A percentile compares a stretch with the other conserved stretches of the same genome.
phyloP scores from a whole-genome alignment of 2,113 vertebrate species.

The Mola mola region DNA sequence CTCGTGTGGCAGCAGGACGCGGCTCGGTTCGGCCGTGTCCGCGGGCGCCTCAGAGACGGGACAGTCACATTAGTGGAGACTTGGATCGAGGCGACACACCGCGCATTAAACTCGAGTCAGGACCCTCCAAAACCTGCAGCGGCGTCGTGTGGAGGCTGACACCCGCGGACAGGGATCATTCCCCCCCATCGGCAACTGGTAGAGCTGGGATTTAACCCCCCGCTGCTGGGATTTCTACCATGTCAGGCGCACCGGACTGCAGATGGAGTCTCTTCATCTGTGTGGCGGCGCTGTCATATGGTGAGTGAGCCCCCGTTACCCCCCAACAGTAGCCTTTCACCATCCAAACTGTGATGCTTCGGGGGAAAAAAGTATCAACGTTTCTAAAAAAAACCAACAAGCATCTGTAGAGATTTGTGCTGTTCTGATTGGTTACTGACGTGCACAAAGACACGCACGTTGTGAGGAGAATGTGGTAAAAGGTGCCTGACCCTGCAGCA shows the following conservation, averaged over 20 bases:
- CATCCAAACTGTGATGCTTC: conserved; percentile 47
- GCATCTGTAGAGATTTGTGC: conserved; percentile 53
- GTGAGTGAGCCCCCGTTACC: conserved; percentile 67
- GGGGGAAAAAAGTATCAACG: no score
- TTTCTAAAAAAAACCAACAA: no score
- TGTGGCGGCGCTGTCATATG: conserved; percentile 70
- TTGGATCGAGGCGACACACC: conserved; percentile 15
- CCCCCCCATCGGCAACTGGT: conserved; percentile 51
- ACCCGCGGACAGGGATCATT: conserved; percentile 47
- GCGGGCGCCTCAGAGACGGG: no score
- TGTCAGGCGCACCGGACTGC: conserved; percentile 75
- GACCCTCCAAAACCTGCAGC: conserved; percentile 40
- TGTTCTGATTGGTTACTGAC: conserved; percentile 47
- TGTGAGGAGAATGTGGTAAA: neutral
- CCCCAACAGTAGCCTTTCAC: conserved; percentile 5
- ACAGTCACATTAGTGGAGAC: no score
- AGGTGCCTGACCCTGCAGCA: neutral
- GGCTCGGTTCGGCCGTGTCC: conserved; percentile 26
- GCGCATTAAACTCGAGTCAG: conserved; percentile 52
- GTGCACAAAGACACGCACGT: neutral
- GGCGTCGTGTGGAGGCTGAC: conserved; percentile 36
- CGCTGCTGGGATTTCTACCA: conserved; percentile 74
- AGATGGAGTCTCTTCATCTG: conserved; percentile 76
- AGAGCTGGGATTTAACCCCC: conserved; percentile 68
- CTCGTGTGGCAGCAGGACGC: conserved; percentile 14